A percentile compares a stretch with the other conserved stretches of the same genome.
These are phyloP conservation scores for Dryas iulia DNA, from an alignment of 1,140 invertebrate genomes.

Conservation along the genomic window DNA sequence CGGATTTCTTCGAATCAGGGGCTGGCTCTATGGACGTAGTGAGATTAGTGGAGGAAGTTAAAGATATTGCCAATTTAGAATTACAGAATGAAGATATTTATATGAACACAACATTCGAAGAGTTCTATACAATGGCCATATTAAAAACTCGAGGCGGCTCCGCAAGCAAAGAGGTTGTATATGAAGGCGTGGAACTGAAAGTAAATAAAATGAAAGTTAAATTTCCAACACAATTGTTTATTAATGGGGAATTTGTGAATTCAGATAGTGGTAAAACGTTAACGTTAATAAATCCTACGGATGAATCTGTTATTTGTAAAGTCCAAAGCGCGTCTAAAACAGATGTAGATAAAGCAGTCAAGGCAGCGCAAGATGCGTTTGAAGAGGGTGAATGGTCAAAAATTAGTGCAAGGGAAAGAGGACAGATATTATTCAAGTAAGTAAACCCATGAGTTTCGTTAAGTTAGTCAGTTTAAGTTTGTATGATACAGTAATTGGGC, in stretches of 20 bases:
- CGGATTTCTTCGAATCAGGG: conserved; percentile 95
- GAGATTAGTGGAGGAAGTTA: conserved; percentile 94
- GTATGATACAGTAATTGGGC: too few species aligned
- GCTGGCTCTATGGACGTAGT: conserved; percentile 98
- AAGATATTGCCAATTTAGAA: conserved; percentile 88
- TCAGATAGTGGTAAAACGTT: conserved; percentile 84
- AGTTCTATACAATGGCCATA: conserved; percentile 87
- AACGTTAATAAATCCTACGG: conserved; percentile 90
- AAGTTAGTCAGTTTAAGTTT: too few species aligned
- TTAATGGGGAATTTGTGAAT: conserved; percentile 94
- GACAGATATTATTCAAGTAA: conserved; percentile 86
- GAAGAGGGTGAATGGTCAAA: conserved; percentile 93
- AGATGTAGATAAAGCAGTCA: conserved; percentile 94
- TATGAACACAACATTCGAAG: conserved; percentile 93
- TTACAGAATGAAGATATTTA: conserved; percentile 95
- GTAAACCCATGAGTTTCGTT: too few species aligned
- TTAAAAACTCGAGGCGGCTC: conserved; percentile 83
- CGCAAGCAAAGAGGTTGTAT: conserved; percentile 80
- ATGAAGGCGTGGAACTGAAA: conserved; percentile 87
- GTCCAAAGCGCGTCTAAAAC: conserved; percentile 88
- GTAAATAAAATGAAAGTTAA: conserved; percentile 92
- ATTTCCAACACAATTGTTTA: conserved; percentile 94
- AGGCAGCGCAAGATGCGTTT: conserved; percentile 92
- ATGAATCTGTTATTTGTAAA: conserved; percentile 90
- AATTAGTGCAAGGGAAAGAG: conserved; percentile 91